Evolutionary conservation across 2,113 vertebrate species (phyloP), one percentile per base, ranked within the genome.

Genomic region (Crotalus horridus): DNA sequence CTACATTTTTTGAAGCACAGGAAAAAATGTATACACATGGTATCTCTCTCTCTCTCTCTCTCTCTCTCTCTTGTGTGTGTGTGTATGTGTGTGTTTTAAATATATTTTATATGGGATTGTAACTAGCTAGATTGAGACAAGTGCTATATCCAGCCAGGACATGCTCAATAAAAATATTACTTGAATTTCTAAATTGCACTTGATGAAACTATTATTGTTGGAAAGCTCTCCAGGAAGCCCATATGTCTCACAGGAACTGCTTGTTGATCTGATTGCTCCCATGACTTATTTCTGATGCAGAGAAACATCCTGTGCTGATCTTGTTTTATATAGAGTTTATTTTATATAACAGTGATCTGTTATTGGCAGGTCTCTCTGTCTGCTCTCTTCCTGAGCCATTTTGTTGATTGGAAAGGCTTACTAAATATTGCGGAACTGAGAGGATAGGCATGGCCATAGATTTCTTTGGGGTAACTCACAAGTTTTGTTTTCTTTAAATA

Each of bases 141-240:
- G 91, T 17, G 93, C 93, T 89, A 89, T 56, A 95, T 94, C 92
- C 91, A 88, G 74, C 24, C 94, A 94, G 92, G 95, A 94, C 94
- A 85, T 94, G 29, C n/a, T 74, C 89, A 94, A 91, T 92, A 85
- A 33, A 93, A 90, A 95, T 94, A 90, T 94, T 94, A 93, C 94
- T 94, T 96, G 93, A 91, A 95, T 96, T 96, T 96, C 94, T 87
- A 89, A 89, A 61, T 43, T 92, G 81, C 93, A 6, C 5, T 94
- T 95, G 95, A 93, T 95, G 96, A 94, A 94, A 93, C 95, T 96
- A 88, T 91, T 95, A 93, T 95, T 94, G 95, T 94, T 96, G 96
- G 95, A 97, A 96, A 96, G 94, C 87, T 53, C 26, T 93, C 59
- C 46, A 94, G 91, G 94, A 94, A 96, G 93, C 93, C 59, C 94